Percentiles rank a stretch among this genome's conserved stretches.
Evolutionary conservation across 2,888 invertebrate species (phyloP).

Genomic region (Octodonta nipae): DNA sequence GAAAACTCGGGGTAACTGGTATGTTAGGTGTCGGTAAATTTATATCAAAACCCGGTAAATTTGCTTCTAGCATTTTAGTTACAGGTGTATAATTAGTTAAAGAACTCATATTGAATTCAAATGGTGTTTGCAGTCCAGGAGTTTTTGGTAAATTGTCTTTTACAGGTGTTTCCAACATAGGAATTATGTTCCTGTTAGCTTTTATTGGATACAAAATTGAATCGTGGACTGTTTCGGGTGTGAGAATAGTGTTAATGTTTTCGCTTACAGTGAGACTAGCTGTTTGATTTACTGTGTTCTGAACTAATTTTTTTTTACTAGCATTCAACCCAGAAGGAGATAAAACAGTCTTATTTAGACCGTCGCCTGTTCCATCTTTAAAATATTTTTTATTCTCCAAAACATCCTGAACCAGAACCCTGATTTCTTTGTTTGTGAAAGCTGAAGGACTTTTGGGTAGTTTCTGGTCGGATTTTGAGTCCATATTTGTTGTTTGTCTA

Average conservation of each 20-base stretch:
- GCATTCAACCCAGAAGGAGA: slow-evolving; percentile 26
- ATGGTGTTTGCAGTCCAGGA: slow-evolving; percentile 16
- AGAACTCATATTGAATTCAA: slow-evolving; percentile 8
- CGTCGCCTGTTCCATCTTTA: no score
- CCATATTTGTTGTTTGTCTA: no score
- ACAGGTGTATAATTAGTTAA: slow-evolving; percentile 24
- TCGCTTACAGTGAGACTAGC: slow-evolving; percentile 15
- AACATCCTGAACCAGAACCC: no score
- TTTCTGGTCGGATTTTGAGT: no score
- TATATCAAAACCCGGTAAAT: slow-evolving; percentile 12
- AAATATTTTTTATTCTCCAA: no score
- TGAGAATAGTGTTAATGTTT: slow-evolving; percentile 9
- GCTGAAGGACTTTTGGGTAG: no score
- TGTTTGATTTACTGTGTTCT: no score
- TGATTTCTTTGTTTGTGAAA: no score
- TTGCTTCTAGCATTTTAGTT: slow-evolving; percentile 29
- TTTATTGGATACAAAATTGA: slow-evolving; percentile 8
- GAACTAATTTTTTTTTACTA: slow-evolving; percentile 21
- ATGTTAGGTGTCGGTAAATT: slow-evolving; percentile 29
- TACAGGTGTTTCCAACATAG: slow-evolving; percentile 20
- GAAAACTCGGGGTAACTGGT: slow-evolving; percentile 29
- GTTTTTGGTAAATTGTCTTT: slow-evolving; percentile 23
- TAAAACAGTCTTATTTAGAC: slow-evolving; percentile 15
- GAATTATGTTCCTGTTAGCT: slow-evolving; percentile 19
- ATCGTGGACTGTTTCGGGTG: slow-evolving; percentile 13